phyloP scores from a whole-genome alignment of 2,888 invertebrate genomes.

The Octonoba sinensis region DNA sequence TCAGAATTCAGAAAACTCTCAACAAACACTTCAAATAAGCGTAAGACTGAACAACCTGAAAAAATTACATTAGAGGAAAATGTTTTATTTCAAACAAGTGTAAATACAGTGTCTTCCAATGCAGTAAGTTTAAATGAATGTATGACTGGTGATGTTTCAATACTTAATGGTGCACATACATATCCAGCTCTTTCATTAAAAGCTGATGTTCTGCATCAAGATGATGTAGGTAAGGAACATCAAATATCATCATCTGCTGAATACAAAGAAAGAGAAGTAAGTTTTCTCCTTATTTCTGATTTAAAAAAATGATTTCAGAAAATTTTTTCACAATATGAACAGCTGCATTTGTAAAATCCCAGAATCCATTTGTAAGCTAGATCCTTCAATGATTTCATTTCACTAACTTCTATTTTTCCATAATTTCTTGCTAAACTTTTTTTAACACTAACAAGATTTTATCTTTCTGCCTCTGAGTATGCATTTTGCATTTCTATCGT shows the following conservation, averaged over 20 bases:
- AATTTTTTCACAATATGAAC: neutral
- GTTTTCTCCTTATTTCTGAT: slow-evolving; percentile 47
- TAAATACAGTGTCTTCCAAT: slow-evolving; percentile 50
- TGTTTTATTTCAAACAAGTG: slow-evolving; percentile 38
- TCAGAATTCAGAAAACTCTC: slow-evolving; percentile 44
- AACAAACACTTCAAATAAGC: slow-evolving; percentile 46
- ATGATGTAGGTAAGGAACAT: slow-evolving; percentile 55
- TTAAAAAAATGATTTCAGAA: neutral
- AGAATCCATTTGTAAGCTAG: neutral
- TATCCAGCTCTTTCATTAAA: slow-evolving; percentile 23
- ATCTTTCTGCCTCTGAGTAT: too few relatives aligned
- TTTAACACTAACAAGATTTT: too few relatives aligned
- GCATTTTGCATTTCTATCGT: too few relatives aligned
- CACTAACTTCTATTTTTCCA: too few relatives aligned
- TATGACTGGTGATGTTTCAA: slow-evolving; percentile 17
- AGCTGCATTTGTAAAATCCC: neutral
- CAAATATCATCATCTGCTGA: slow-evolving; percentile 35
- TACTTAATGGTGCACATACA: slow-evolving; percentile 30
- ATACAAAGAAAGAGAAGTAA: slow-evolving; percentile 57
- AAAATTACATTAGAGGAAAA: slow-evolving; percentile 28
- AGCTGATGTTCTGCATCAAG: slow-evolving; percentile 36
- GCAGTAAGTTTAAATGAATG: slow-evolving; percentile 18
- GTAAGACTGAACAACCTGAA: slow-evolving; percentile 39
- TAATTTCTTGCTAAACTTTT: too few relatives aligned
- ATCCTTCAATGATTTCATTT: too few relatives aligned